Percentiles rank a stretch among this genome's conserved stretches.
These are phyloP conservation scores for Halisarca cf. caerulea DNA, from an alignment of 37 sponge, comb jelly and placozoan species.

Conservation along the genomic window DNA sequence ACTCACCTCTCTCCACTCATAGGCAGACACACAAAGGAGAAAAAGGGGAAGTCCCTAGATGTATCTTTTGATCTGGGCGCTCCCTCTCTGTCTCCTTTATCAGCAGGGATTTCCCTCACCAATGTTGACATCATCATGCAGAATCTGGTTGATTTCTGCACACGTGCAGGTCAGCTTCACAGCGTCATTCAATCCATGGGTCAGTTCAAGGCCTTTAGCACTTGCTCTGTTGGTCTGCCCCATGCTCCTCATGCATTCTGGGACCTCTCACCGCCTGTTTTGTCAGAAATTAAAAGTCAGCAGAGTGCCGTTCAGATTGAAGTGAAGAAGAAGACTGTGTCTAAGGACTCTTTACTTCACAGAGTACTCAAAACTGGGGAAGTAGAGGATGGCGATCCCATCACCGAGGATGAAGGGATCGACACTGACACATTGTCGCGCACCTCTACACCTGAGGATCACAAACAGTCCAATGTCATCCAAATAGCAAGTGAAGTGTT, in stretches of 20 bases:
- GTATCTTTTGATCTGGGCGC: background rate
- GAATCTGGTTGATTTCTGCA: conserved; percentile 33
- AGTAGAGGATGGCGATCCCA: background rate
- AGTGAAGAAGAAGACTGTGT: background rate
- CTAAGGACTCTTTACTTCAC: background rate
- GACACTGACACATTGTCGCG: conserved; percentile 9
- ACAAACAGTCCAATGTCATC: background rate
- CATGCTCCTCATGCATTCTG: conserved; percentile 22
- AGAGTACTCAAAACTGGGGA: background rate
- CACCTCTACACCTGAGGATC: conserved; percentile 8
- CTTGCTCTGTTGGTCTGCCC: conserved; percentile 55
- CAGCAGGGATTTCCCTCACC: conserved; percentile 40
- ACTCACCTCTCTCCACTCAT: background rate
- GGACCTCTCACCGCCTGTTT: background rate
- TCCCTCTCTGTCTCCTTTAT: conserved; percentile 1
- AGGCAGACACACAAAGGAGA: background rate
- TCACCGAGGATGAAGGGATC: conserved; percentile 22
- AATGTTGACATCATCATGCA: conserved; percentile 29
- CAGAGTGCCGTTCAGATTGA: background rate
- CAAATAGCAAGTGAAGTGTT: background rate
- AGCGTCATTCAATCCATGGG: conserved; percentile 50
- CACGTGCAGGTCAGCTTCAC: conserved; percentile 36
- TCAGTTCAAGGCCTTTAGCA: conserved; percentile 41
- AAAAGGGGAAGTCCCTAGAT: background rate
- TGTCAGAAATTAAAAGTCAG: background rate